phyloP scores from a whole-genome alignment of 2,888 invertebrate species.

The Heliconius cydno region DNA sequence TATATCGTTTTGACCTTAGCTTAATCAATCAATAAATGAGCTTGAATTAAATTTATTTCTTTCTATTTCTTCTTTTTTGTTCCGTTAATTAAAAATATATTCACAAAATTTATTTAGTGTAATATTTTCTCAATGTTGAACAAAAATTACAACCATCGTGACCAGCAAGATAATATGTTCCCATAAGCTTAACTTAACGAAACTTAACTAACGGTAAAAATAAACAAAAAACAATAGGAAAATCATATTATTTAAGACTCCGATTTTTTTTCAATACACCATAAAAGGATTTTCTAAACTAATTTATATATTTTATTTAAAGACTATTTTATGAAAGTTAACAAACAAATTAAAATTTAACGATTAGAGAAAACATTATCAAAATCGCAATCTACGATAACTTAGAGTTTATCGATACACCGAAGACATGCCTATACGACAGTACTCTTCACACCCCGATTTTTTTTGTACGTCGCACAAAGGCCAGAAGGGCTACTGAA shows the following conservation, averaged over 20 bases:
- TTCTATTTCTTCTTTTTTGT: no score
- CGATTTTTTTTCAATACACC: no score
- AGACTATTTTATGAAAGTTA: neutral
- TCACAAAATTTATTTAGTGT: neutral
- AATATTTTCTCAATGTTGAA: neutral
- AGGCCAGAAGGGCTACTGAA: conserved; percentile 75
- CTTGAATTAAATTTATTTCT: no score
- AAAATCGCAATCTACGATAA: neutral
- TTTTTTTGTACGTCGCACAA: conserved; percentile 78
- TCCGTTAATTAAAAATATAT: no score
- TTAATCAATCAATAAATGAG: neutral
- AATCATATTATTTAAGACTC: neutral
- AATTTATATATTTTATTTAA: neutral
- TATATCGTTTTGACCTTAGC: neutral
- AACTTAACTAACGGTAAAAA: neutral
- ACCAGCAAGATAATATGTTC: neutral
- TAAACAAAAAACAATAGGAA: neutral
- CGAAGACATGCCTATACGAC: conserved; percentile 56
- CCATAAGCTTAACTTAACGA: no score
- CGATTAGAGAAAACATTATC: neutral
- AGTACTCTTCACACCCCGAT: conserved; percentile 73
- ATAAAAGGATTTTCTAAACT: neutral
- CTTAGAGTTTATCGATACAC: conserved; percentile 46
- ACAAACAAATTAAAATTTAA: neutral
- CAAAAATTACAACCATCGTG: neutral